Evolutionary conservation across 2,888 invertebrate species (phyloP).

Genomic region (Rhamnusium bicolor): DNA sequence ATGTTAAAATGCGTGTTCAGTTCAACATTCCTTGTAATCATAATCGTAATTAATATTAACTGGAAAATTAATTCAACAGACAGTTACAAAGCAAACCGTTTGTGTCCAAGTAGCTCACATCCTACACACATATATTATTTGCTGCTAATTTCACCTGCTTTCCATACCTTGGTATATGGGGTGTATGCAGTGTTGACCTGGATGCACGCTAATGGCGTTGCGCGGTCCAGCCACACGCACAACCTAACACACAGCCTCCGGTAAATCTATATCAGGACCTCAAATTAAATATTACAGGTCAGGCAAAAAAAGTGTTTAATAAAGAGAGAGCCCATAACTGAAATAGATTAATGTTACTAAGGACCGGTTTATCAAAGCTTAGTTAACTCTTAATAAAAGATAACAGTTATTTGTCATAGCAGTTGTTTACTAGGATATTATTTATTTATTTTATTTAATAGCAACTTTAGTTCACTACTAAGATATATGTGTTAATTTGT

Average conservation of each 20-base stretch:
- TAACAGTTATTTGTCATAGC: no score
- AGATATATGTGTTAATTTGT: no score
- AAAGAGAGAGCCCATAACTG: no score
- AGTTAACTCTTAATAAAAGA: no score
- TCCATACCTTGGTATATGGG: not conserved
- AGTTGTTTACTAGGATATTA: no score
- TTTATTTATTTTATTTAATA: no score
- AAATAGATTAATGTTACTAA: no score
- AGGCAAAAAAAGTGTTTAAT: not conserved
- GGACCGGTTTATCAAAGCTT: no score
- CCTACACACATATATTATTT: not conserved
- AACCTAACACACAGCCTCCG: slow-evolving; percentile 14
- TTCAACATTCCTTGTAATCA: not conserved
- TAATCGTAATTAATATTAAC: not conserved
- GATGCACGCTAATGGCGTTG: slow-evolving; percentile 31
- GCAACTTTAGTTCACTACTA: no score
- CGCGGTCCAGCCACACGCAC: slow-evolving; percentile 28
- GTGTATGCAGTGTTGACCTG: slow-evolving; percentile 32
- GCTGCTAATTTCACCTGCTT: slow-evolving; percentile 8
- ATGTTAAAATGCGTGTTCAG: not conserved
- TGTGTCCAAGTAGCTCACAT: slow-evolving; percentile 15
- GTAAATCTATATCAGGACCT: slow-evolving; percentile 27
- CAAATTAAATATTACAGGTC: not conserved
- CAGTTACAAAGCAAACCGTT: not conserved
- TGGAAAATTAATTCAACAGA: not conserved